Base-by-base conservation (phyloP, 2,113 vertebrate species). In the Tetraodon nigroviridis region DNA sequence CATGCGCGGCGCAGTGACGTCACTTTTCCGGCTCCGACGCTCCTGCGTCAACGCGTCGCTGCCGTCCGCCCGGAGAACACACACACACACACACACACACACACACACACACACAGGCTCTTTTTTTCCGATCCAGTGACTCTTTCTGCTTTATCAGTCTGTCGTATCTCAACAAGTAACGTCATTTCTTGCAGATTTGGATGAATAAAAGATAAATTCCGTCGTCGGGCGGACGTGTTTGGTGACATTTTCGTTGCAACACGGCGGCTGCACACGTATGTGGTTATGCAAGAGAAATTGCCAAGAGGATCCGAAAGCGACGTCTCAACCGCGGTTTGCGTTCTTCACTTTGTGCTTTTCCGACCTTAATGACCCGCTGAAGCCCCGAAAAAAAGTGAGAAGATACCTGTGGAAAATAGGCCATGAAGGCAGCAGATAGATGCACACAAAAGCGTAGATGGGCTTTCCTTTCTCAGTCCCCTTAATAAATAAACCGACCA, bases 11-110 rank as follows among this genome's bases (percentile, higher is more conserved):
- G 86, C 69, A 69, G 27, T 88, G 79, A 86, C 89, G 87, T 86
- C 0, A 1, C 0, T 40, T 64, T 86, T 90, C 89, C 89, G 58
- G 85, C 84, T 49, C 86, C 89, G 85, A 79, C 86, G 88, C 77
- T 8, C 8, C 37, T 7, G 8, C 37, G 8, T 27, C 49, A 53
- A 22, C 24, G 41, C 27, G 40, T 52, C 16, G 45, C 12, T 55
- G 46, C 61, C 13, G 54, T 14, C 24, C 37, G 47, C 12, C 40
- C 13, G 68, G 40, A 46, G 44, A 46, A 46, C 3, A 16, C 15
- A 16, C 14, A n/a, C n/a, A 48, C n/a, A 46, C 3, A 16, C 15
- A 46, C 3, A 16, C 15, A 46, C 3, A 16, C 15, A 46, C 3
- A 16, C 15, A 46, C 3, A 16, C 15, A 46, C 3, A 16, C 15